These are phyloP conservation scores for Scaptomyza parva DNA, from an alignment of 2,888 invertebrate genomes.

Conservation along the genomic window DNA sequence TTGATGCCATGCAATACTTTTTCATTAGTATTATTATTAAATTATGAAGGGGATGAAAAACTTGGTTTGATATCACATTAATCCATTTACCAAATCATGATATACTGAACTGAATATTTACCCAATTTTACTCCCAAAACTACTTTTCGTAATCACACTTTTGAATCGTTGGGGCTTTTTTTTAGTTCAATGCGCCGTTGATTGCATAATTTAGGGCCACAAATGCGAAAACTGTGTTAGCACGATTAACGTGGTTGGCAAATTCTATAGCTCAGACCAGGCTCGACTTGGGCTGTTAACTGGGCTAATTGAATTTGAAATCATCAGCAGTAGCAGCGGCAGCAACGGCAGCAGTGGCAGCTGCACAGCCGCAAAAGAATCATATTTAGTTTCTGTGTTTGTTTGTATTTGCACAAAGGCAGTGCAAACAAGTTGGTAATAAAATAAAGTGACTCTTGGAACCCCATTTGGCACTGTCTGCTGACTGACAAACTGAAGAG, in stretches of 20 bases:
- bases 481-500: constrained; percentile 16
- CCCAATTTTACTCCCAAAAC: no score
- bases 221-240: constrained; percentile 68
- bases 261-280: constrained; percentile 14
- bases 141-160: background rate
- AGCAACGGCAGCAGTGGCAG: no score
- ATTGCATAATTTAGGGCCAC: constrained; percentile 56
- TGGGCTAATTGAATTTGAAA: constrained; percentile 66
- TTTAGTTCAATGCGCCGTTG: constrained; percentile 43
- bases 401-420: constrained; percentile 51
- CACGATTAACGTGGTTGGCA: constrained; percentile 46
- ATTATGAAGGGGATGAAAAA: no score
- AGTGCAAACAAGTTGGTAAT: constrained; percentile 62
- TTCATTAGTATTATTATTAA: no score
- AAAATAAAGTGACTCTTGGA: constrained; percentile 68
- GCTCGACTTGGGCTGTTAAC: constrained; percentile 41
- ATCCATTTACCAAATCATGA: background rate
- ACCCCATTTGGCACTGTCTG: constrained; percentile 21
- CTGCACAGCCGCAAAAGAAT: constrained; percentile 18
- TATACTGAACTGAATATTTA: no score
- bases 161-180: constrained; percentile 1
- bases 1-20: no score
- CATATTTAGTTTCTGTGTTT: constrained; percentile 58
- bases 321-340: constrained; percentile 33
- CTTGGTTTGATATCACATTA: background rate